phyloP scores from a whole-genome alignment of 2,888 invertebrate genomes.

The Spodoptera exigua region DNA sequence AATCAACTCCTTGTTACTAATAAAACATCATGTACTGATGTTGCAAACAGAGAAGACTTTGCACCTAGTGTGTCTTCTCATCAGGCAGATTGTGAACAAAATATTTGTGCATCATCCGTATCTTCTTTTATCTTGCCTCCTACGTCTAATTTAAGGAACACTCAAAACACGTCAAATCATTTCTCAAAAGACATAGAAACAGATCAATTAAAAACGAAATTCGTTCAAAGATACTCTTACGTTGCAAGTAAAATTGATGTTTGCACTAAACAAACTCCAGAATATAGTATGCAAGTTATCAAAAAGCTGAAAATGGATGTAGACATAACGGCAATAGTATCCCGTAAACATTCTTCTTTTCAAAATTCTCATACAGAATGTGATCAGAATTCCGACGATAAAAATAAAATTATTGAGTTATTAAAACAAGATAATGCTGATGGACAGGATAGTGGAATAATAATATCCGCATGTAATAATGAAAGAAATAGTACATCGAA shows the following conservation, averaged over 20 bases:
- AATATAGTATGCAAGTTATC: conserved; percentile 67
- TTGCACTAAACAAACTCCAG: conserved; percentile 61
- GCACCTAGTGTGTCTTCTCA: background rate
- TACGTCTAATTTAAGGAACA: background rate
- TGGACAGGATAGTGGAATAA: background rate
- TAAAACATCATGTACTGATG: background rate
- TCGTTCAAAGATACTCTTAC: conserved; percentile 67
- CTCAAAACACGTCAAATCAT: background rate
- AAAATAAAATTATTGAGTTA: background rate
- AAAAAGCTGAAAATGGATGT: conserved; percentile 76
- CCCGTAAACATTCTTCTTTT: conserved; percentile 29
- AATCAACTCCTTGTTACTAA: background rate
- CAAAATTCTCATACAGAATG: conserved; percentile 7
- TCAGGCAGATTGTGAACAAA: conserved; percentile 1
- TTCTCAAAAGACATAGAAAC: background rate
- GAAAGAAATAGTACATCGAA: conserved; percentile 6
- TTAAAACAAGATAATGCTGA: background rate
- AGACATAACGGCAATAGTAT: conserved; percentile 73
- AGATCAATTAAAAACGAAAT: conserved; percentile 20
- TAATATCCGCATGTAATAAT: background rate
- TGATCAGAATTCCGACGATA: conserved; percentile 12
- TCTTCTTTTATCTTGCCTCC: background rate
- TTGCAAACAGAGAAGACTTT: background rate
- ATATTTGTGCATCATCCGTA: background rate
- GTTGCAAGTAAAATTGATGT: conserved; percentile 69